These are phyloP conservation scores for Drosophila ercepeae DNA, from an alignment of 1,140 invertebrate genomes.

Conservation along the genomic window DNA sequence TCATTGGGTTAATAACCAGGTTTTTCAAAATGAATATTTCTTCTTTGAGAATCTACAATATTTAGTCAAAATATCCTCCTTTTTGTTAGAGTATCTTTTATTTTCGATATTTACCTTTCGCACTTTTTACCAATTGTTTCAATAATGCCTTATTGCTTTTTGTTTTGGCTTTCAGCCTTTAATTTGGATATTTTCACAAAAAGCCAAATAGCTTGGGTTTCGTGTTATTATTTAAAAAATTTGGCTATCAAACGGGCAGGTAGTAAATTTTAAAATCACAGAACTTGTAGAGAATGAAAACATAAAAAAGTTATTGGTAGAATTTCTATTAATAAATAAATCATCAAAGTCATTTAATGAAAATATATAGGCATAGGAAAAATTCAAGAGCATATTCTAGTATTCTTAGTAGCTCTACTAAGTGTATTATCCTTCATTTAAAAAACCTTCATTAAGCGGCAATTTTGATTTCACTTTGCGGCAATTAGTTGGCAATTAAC, in stretches of 20 bases:
- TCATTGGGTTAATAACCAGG: too few relatives aligned
- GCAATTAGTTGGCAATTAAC: constrained; percentile 63
- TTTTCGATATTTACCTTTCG: background rate
- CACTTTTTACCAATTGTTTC: constrained; percentile 17
- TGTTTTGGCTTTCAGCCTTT: constrained; percentile 45
- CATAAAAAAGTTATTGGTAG: constrained; percentile 29
- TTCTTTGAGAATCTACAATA: too few relatives aligned
- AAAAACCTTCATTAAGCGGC: constrained; percentile 22
- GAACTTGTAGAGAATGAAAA: constrained; percentile 7
- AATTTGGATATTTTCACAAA: constrained; percentile 24
- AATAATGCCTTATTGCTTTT: constrained; percentile 42
- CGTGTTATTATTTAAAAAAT: constrained; percentile 36
- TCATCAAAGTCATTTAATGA: constrained; percentile 42
- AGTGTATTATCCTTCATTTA: background rate
- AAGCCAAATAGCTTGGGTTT: constrained; percentile 39
- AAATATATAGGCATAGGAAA: constrained; percentile 32
- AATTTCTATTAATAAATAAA: constrained; percentile 28
- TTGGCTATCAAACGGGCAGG: constrained; percentile 22
- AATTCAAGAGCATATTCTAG: background rate
- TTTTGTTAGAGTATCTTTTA: constrained; percentile 8
- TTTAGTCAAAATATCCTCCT: background rate
- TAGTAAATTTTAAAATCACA: constrained; percentile 53
- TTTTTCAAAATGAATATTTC: too few relatives aligned
- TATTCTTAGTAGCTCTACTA: background rate
- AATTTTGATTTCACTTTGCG: constrained; percentile 36